Evolutionary conservation across 2,888 invertebrate species (phyloP).

Genomic region (Mythimna vitellina): DNA sequence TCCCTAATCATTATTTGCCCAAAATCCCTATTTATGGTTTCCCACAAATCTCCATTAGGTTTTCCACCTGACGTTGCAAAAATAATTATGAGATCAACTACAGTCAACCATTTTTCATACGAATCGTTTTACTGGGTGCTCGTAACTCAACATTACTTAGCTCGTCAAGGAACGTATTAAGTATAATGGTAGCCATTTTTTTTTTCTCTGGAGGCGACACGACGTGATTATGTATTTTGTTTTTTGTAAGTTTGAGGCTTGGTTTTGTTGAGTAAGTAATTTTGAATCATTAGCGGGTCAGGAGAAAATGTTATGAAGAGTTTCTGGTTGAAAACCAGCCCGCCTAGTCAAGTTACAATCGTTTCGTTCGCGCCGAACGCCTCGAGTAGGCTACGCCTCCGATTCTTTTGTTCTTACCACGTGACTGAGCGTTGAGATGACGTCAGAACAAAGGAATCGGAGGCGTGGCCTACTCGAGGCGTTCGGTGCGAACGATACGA

Average conservation of each 20-base stretch:
- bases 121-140: conserved; percentile 24
- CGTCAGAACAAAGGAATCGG: too few species aligned
- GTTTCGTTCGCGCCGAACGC: too few species aligned
- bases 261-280: conserved; percentile 19
- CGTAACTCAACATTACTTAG: conserved; percentile 31
- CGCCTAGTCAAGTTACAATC: too few species aligned
- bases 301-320: not conserved
- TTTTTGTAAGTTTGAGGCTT: not conserved
- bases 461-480: too few species aligned
- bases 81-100: conserved; percentile 35
- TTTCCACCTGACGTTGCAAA: conserved; percentile 30
- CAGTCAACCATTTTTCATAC: conserved; percentile 25
- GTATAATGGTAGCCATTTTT: conserved; percentile 24
- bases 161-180: conserved; percentile 30
- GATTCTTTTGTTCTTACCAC: too few species aligned
- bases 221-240: conserved; percentile 25
- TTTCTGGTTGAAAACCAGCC: not conserved
- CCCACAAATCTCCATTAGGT: conserved; percentile 20
- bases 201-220: conserved; percentile 12
- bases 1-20: not conserved
- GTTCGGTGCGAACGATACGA: too few species aligned
- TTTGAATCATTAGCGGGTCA: not conserved
- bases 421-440: too few species aligned
- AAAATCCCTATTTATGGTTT: conserved; percentile 1
- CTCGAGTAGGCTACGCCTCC: too few species aligned